Evolutionary conservation across 2,113 vertebrate genomes (phyloP).

Genomic region (Rynchops niger): DNA sequence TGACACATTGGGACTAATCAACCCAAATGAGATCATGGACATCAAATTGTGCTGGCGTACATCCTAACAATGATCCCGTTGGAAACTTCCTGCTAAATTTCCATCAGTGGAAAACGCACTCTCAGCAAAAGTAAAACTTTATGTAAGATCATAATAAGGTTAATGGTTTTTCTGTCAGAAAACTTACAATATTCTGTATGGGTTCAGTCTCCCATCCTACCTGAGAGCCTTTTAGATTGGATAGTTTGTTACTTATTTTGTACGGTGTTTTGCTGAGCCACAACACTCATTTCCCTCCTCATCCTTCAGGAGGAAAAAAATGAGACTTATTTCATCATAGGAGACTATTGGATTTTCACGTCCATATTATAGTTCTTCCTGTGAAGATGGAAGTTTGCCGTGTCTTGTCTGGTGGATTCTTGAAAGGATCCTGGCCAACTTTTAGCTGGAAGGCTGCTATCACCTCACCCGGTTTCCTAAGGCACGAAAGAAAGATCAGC

Average conservation of each 20-base stretch:
- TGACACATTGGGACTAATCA: background rate
- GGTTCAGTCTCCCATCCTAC: background rate
- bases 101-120: background rate
- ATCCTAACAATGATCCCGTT: background rate
- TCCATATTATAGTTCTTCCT: background rate
- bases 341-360: background rate
- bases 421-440: background rate
- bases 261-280: background rate
- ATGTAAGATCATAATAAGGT: background rate
- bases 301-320: background rate
- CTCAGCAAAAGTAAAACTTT: background rate
- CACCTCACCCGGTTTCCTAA: background rate
- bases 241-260: background rate
- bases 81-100: conserved; percentile 20
- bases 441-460: background rate
- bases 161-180: background rate
- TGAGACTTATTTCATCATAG: background rate
- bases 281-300: background rate
- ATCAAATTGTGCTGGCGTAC: background rate
- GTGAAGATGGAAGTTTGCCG: background rate
- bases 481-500: background rate
- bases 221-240: background rate
- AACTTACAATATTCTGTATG: background rate
- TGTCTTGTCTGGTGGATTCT: background rate
- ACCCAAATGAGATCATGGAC: background rate